Base-by-base conservation (phyloP, 2,888 invertebrate genomes). In the Hyles lineata region DNA sequence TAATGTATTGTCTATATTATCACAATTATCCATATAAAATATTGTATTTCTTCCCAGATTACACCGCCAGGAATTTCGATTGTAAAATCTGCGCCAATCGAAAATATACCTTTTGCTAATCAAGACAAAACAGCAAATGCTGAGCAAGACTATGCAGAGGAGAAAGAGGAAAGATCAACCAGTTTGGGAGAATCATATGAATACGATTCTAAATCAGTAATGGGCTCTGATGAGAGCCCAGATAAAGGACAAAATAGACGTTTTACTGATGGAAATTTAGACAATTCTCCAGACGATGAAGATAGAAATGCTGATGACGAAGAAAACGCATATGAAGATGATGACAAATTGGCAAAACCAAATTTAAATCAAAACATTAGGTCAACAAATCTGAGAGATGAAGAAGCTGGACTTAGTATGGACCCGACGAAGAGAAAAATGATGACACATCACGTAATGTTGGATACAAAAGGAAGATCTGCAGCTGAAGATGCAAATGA, bases 391-490 rank as follows among this genome's bases (percentile, higher is more conserved):
- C 55, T n/a, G 5, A 50, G 21, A 15, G 23, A 15, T 17, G 17
- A 50, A 15, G 23, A 67, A 2, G 23, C 15, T 23, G 50, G 15
- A 9, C 17, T 43, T 4, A 8, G 50, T 5, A 50, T 15, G 19
- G 43, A 67, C 1, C 17, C 43, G 6, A 43, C 23, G 7, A 67
- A 67, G 6, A 67, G 43, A 15, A 23, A 67, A 50, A 67, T 67
- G 43, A 21, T 50, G 50, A 43, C 17, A 5, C 43, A 67, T 23
- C 67, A 23, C n/a, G 17, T 67, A 8, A 50, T 67, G 23, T 15
- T 67, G 43, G 67, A 67, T 8, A 67, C 23, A 43, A 67, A 67
- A 67, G 67, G 50, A 23, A 67, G 67, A 67, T 50, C 67, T 9
- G 67, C 67, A 50, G 50, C 11, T 23, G 43, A 50, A 17, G 67